Percentiles rank a stretch among this genome's conserved stretches.
Conservation (phyloP, 2,888 invertebrate species). For the Nasonovia ribisnigri region DNA sequence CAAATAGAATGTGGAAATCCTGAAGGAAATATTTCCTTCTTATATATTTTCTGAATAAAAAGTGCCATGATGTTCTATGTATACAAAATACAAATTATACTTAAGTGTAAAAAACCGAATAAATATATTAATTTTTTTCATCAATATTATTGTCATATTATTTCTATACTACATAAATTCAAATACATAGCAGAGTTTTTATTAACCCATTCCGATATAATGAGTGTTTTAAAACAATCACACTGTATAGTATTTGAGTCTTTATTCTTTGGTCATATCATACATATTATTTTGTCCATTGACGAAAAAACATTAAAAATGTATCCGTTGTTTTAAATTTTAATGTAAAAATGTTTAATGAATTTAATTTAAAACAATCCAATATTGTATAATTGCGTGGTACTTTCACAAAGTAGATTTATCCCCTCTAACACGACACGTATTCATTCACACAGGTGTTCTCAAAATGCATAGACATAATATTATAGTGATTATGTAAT, state of each 20-base stretch:
- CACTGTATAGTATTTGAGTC: not conserved
- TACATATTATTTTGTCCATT: not conserved
- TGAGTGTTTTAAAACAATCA: not conserved
- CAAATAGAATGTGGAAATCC: not conserved
- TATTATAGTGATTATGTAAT: constrained; percentile 14
- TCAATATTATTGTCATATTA: not conserved
- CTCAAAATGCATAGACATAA: not conserved
- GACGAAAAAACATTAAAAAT: not conserved
- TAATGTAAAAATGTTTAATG: not conserved
- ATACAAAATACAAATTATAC: not conserved
- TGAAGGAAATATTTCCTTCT: not conserved
- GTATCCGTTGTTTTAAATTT: not conserved
- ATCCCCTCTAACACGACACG: constrained; percentile 16
- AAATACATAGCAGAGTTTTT: not conserved
- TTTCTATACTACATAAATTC: not conserved
- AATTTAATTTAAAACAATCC: constrained; percentile 31
- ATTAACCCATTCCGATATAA: not conserved
- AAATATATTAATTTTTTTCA: too few relatives aligned
- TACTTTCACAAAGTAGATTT: constrained; percentile 51
- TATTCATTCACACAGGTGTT: constrained; percentile 37
- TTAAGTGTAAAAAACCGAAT: not conserved
- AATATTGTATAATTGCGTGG: constrained; percentile 40
- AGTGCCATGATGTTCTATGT: not conserved
- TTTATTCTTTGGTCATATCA: not conserved
- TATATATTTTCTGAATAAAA: not conserved